Evolutionary conservation across 2,113 vertebrate genomes (phyloP).

Genomic region (Anhinga rufa): DNA sequence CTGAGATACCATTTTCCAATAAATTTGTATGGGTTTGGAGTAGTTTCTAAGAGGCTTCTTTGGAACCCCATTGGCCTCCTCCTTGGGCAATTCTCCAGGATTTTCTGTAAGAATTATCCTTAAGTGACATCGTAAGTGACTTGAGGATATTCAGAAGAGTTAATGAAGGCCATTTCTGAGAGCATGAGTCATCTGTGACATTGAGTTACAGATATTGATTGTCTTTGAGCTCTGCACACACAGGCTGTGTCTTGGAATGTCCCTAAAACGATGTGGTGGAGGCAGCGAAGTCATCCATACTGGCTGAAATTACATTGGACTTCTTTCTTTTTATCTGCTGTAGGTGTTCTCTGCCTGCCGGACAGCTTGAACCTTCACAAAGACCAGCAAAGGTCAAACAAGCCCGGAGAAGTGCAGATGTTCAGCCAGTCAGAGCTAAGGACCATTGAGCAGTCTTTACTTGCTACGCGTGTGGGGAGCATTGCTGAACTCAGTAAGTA

Average conservation of each 20-base stretch:
- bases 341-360: slow-evolving; percentile 92
- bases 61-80: neutral
- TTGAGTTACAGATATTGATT: neutral
- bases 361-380: slow-evolving; percentile 90
- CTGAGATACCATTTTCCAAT: neutral
- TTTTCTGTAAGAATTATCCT: neutral
- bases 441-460: slow-evolving; percentile 91
- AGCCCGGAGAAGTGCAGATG: slow-evolving; percentile 84
- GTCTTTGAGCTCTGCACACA: neutral
- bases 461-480: slow-evolving; percentile 94
- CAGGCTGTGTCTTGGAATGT: neutral
- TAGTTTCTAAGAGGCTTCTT: neutral
- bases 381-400: slow-evolving; percentile 86
- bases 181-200: neutral
- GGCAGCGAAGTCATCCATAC: neutral
- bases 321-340: neutral
- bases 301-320: neutral
- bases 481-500: slow-evolving; percentile 97
- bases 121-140: neutral
- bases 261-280: neutral
- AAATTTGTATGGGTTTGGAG: neutral
- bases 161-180: neutral
- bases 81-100: neutral
- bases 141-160: neutral
- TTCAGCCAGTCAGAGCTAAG: slow-evolving; percentile 93